Evolutionary conservation across 2,113 vertebrate species (phyloP), one percentile per base, ranked within the genome.

Genomic region (Anoura caudifer): DNA sequence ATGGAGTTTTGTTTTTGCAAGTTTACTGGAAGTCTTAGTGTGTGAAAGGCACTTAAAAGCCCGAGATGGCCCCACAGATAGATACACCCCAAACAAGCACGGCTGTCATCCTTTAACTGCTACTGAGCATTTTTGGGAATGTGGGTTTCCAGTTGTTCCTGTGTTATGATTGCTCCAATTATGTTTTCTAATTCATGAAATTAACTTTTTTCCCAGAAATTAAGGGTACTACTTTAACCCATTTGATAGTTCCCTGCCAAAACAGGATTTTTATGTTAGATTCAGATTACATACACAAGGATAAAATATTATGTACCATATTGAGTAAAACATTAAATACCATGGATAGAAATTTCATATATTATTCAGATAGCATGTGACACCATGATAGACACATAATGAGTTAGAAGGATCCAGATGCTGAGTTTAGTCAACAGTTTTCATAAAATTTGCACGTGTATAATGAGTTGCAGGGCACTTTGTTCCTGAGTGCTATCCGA

Each of bases 291-390:
- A 54, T 47, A 87, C 63, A 16, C 54, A 91, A 81, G 33, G 52
- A 79, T 24, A 3, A 4, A 89, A 45, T n/a, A 26, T 8, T 79
- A 43, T 26, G 69, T 9, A 4, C 7, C 5, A 63, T 13, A 67
- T 4, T 86, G 80, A 70, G 59, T 91, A 94, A 96, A 95, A 59
- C 54, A 82, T 65, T 70, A 84, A 93, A 50, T 38, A 61, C 10
- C 19, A n/a, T 33, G 11, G 28, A 0, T 79, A 65, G 61, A 41
- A 26, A 84, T 22, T 72, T 1, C 50, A 22, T 14, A 28, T 70
- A 38, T 67, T 76, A 85, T 24, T 67, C 59, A 67, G 10, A 84
- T 38, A 91, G 85, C 4, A 24, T 33, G 33, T 50, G 26, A 26
- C 36, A 3, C 20, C 43, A 43, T 69, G 43, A 93, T 6, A 41